phyloP scores from a whole-genome alignment of 2,888 invertebrate species.

The Mongoloraphidia duomilia region DNA sequence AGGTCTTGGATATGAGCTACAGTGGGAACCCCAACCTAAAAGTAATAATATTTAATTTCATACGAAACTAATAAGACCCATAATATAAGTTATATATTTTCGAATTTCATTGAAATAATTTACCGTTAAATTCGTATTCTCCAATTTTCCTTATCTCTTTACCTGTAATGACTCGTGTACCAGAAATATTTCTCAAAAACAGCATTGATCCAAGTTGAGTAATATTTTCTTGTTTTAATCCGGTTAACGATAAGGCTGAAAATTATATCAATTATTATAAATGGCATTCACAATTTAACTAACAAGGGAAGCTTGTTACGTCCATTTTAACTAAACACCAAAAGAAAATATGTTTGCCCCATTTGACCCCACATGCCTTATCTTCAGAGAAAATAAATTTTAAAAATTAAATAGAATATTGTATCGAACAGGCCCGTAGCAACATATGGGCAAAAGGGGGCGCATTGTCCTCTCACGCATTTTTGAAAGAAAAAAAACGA shows the following conservation, averaged over 20 bases:
- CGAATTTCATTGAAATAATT: constrained; percentile 9
- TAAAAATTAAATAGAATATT: too few relatives aligned
- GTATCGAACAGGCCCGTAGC: too few relatives aligned
- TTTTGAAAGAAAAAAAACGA: too few relatives aligned
- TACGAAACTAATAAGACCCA: background rate
- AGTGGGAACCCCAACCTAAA: constrained; percentile 58
- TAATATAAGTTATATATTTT: background rate
- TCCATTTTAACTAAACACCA: too few relatives aligned
- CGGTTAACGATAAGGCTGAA: constrained; percentile 31
- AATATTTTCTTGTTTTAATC: constrained; percentile 30
- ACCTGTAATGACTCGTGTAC: constrained; percentile 46
- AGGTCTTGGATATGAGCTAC: constrained; percentile 38
- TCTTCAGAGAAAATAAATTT: too few relatives aligned
- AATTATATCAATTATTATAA: too few relatives aligned
- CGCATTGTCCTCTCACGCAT: too few relatives aligned
- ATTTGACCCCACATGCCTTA: too few relatives aligned
- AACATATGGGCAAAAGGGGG: too few relatives aligned
- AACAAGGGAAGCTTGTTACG: too few relatives aligned
- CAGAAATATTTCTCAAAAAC: constrained; percentile 56
- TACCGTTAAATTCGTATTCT: constrained; percentile 41
- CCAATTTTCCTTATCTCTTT: constrained; percentile 37
- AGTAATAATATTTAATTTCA: background rate
- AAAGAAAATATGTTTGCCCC: too few relatives aligned
- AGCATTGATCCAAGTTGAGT: constrained; percentile 58
- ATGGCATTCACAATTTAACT: too few relatives aligned